Evolutionary conservation across 2,797 vertebrate species (phyloP), one percentile per base, ranked within the genome.

Genomic region (Acipenser oxyrinchus): DNA sequence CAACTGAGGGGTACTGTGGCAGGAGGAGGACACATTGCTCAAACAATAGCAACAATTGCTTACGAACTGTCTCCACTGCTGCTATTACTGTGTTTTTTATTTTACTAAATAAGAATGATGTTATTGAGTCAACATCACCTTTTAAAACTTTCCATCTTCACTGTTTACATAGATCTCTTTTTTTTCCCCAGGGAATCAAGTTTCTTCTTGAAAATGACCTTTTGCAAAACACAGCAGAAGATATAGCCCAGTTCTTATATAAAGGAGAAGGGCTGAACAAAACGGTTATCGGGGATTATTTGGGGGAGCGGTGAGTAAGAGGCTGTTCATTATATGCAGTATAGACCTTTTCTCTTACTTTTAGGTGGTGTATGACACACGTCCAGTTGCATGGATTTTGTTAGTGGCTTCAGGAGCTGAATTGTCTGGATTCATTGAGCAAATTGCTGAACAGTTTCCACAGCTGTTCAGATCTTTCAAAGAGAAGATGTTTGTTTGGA

Each of bases 201-300:
- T 98, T 98, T 78, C 90, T 97, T 72, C 82, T 95, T 82, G 95
- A 98, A 82, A 98, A 98, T 2, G 94, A 96, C 83, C 93, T 99
- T 76, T 88, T 99, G 60, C 94, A 95, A 72, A 91, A 94, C 77
- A 95, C 93, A 59, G 89, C 96, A 1, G 95, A 95, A 75, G 94
- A 95, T 73, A 94, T 98, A n/a, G 89, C 96, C 66, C 94, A 95
- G 88, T 98, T 98, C 85, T 92, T 98, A 60, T 97, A 96, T 82
- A 98, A 97, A 87, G 96, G 95, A 63, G 95, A 98, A 79, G 96
- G 96, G 67, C 88, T 98, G 68, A 99, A 99, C 88, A 99, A 99
- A 88, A 99, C 95, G 0, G 94, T 93, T 74, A 98, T 98, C 11
- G 96, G 96, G 68, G 95, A 98, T 89, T 99, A 98, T 82, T 89